phyloP scores from a whole-genome alignment of 2,113 vertebrate genomes.

The Rhynchomys soricoides region DNA sequence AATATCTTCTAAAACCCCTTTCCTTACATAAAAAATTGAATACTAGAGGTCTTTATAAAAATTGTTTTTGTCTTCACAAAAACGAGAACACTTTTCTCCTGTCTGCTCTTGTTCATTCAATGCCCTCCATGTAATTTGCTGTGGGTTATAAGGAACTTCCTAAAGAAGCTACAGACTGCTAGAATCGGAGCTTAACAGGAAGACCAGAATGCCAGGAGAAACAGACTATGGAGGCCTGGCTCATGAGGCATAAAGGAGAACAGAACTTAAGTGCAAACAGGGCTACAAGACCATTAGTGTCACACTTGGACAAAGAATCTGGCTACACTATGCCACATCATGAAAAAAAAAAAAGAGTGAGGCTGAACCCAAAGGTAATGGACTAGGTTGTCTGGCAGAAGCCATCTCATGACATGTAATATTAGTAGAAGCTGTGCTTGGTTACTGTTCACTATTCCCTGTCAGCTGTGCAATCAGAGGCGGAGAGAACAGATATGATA shows the following conservation, averaged over 20 bases:
- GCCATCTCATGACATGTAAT: too few relatives aligned
- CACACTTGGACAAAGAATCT: not conserved
- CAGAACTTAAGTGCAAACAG: not conserved
- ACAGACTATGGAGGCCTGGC: not conserved
- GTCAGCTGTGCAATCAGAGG: not conserved
- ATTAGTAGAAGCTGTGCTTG: not conserved
- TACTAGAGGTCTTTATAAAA: not conserved
- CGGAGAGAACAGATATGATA: not conserved
- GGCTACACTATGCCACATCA: not conserved
- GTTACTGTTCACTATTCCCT: not conserved
- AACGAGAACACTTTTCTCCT: not conserved
- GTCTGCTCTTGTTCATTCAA: not conserved
- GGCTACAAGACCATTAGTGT: not conserved
- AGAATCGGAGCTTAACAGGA: not conserved
- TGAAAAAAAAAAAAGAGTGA: not conserved
- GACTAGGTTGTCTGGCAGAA: not conserved
- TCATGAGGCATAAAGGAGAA: not conserved
- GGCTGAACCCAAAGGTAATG: not conserved
- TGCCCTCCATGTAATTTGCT: not conserved
- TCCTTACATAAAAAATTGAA: not conserved
- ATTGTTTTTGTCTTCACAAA: constrained; percentile 34
- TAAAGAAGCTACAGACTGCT: not conserved
- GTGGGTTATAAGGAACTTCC: not conserved
- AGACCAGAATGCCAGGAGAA: not conserved
- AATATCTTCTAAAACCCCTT: not conserved